Evolutionary conservation across 2,888 invertebrate species (phyloP).

Genomic region (Homarus gammarus): DNA sequence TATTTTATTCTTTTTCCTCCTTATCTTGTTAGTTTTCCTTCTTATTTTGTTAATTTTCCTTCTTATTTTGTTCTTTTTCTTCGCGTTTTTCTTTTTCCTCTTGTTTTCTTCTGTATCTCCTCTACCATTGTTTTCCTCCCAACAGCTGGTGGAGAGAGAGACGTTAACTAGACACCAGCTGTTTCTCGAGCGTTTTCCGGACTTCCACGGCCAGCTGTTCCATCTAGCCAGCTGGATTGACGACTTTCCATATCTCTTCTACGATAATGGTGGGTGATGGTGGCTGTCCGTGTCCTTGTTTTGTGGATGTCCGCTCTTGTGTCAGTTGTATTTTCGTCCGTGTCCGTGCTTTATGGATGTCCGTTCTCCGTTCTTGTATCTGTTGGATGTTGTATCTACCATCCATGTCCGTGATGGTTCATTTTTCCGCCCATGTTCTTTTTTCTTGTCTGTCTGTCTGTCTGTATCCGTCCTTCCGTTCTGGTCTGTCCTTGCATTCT

Average conservation of each 20-base stretch:
- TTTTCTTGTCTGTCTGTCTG: too few species aligned
- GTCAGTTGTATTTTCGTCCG: too few species aligned
- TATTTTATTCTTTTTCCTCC: too few species aligned
- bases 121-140: not conserved
- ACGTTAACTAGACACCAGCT: not conserved
- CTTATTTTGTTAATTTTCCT: too few species aligned
- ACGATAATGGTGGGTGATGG: conserved; percentile 29
- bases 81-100: too few species aligned
- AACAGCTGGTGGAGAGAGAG: not conserved
- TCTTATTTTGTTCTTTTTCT: not conserved
- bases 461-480: too few species aligned
- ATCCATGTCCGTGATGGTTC: too few species aligned
- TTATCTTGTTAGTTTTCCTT: too few species aligned
- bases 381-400: too few species aligned
- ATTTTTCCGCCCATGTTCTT: too few species aligned
- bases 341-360: not conserved
- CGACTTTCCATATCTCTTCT: conserved; percentile 65
- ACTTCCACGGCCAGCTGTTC: conserved; percentile 49
- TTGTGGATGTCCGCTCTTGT: not conserved
- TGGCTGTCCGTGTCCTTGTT: not conserved
- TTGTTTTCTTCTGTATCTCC: not conserved
- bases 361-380: too few species aligned
- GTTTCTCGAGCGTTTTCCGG: not conserved
- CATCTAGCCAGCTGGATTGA: conserved; percentile 62
- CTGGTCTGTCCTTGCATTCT: too few species aligned